These are phyloP conservation scores for Melieria picta DNA, from an alignment of 2,888 invertebrate genomes.

Conservation along the genomic window DNA sequence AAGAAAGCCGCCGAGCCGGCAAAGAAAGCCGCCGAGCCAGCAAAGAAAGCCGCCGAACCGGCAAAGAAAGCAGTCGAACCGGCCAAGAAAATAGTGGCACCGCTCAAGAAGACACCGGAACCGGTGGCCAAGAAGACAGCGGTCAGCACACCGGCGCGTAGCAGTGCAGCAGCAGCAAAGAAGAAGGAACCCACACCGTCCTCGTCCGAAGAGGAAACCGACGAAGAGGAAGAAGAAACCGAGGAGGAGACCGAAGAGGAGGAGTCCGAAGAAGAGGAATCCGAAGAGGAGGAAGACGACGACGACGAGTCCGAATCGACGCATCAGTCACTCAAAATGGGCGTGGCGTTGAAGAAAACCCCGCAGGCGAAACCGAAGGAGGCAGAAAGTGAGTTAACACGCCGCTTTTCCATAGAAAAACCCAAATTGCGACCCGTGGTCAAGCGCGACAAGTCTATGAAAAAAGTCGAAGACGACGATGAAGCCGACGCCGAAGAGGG, in stretches of 20 bases:
- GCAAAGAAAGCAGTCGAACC: conserved; percentile 43
- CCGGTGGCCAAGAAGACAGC: conserved; percentile 47
- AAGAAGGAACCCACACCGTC: conserved; percentile 62
- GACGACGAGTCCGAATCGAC: conserved; percentile 23
- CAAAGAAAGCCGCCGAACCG: conserved; percentile 44
- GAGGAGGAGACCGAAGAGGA: conserved; percentile 42
- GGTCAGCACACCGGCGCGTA: background rate
- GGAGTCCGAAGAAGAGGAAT: conserved; percentile 46
- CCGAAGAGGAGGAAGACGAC: conserved; percentile 44
- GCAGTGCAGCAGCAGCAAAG: conserved; percentile 44
- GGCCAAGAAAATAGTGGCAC: conserved; percentile 45
- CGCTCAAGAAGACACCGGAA: conserved; percentile 38
- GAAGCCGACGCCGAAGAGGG: conserved; percentile 60
- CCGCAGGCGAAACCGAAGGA: conserved; percentile 57
- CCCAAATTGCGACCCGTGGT: conserved; percentile 62
- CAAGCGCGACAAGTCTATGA: conserved; percentile 62
- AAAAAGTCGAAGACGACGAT: conserved; percentile 59
- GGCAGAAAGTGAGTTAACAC: conserved; percentile 62
- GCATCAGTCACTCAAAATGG: conserved; percentile 11
- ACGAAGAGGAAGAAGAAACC: conserved; percentile 44
- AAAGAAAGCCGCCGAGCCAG: conserved; percentile 40
- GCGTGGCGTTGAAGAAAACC: conserved; percentile 19
- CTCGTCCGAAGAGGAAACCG: conserved; percentile 50
- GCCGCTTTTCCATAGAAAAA: conserved; percentile 63
- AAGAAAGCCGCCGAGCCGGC: conserved; percentile 50